Conservation (phyloP, 37 sponge, comb jelly and placozoan species). For the Ianthella basta region DNA sequence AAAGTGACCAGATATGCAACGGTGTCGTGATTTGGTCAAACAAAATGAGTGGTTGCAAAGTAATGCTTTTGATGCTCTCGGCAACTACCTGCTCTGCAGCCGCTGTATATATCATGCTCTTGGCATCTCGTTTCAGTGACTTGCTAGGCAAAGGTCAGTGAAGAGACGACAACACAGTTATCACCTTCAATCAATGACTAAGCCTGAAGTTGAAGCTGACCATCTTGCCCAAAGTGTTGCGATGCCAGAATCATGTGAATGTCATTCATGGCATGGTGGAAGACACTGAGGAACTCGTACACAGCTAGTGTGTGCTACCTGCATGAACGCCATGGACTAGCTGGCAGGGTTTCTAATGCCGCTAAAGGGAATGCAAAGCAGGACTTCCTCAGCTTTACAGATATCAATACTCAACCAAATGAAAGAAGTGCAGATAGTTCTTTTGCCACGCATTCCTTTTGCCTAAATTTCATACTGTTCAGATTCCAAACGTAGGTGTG, state of each 20-base stretch:
- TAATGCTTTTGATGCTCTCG: constrained; percentile 36
- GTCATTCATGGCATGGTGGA: not conserved
- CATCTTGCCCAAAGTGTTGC: constrained; percentile 15
- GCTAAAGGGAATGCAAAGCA: constrained; percentile 23
- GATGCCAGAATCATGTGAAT: not conserved
- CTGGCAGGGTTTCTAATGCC: constrained; percentile 23
- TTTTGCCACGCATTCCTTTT: not conserved
- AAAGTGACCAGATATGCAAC: constrained; percentile 13
- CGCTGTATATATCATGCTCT: constrained; percentile 16
- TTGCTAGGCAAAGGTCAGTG: constrained; percentile 32
- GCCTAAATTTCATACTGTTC: constrained; percentile 50
- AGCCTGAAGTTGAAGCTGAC: constrained; percentile 24
- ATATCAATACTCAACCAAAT: constrained; percentile 44
- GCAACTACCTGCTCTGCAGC: constrained; percentile 42
- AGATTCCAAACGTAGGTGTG: constrained; percentile 37
- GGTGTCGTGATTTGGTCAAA: constrained; percentile 23
- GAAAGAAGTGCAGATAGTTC: constrained; percentile 48
- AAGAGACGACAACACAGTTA: constrained; percentile 15
- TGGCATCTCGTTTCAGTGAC: constrained; percentile 33
- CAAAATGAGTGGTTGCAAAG: constrained; percentile 41
- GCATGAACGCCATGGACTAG: not conserved
- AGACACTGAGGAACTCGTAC: not conserved
- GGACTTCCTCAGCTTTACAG: constrained; percentile 46
- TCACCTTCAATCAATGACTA: constrained; percentile 4
- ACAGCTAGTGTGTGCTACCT: not conserved